A percentile compares a stretch with the other conserved stretches of the same genome.
Evolutionary conservation across 2,888 invertebrate genomes (phyloP).

Genomic region (Lycaena phlaeas): DNA sequence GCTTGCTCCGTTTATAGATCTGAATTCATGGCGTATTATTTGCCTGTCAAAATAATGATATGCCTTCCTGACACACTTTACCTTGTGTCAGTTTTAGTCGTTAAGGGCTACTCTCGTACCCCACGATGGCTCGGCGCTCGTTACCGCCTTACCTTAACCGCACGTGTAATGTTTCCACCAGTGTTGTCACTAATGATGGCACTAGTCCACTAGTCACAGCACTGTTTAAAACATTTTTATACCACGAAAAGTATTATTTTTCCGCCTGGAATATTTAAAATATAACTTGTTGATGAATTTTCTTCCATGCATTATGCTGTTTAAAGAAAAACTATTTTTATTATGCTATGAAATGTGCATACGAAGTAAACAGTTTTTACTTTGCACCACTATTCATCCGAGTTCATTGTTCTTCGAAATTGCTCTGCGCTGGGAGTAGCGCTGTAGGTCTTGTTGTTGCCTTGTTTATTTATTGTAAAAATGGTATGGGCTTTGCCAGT

Average conservation of each 20-base stretch:
- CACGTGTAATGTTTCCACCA: constrained; percentile 33
- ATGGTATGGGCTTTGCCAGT: constrained; percentile 7
- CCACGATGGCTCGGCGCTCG: constrained; percentile 61
- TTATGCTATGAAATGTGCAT: constrained; percentile 50
- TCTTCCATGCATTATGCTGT: constrained; percentile 7
- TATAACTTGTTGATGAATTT: constrained; percentile 10
- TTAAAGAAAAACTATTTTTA: constrained; percentile 25
- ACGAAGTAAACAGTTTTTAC: constrained; percentile 65
- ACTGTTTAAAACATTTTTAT: constrained; percentile 14
- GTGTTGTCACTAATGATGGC: constrained; percentile 59
- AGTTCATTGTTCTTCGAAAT: constrained; percentile 66
- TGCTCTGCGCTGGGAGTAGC: constrained; percentile 58
- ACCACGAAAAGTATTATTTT: background rate
- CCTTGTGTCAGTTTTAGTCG: constrained; percentile 57
- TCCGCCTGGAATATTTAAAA: background rate
- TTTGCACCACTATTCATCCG: constrained; percentile 58
- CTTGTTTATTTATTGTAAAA: constrained; percentile 19
- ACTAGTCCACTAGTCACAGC: constrained; percentile 17
- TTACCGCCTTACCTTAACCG: constrained; percentile 60
- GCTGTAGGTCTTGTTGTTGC: constrained; percentile 41
- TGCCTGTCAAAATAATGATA: constrained; percentile 48
- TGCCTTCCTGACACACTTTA: constrained; percentile 54
- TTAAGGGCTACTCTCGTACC: constrained; percentile 55
- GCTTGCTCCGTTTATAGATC: no score
- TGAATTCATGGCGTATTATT: background rate